Evolutionary conservation across 2,797 vertebrate species (phyloP).

Genomic region (Limosa lapponica): DNA sequence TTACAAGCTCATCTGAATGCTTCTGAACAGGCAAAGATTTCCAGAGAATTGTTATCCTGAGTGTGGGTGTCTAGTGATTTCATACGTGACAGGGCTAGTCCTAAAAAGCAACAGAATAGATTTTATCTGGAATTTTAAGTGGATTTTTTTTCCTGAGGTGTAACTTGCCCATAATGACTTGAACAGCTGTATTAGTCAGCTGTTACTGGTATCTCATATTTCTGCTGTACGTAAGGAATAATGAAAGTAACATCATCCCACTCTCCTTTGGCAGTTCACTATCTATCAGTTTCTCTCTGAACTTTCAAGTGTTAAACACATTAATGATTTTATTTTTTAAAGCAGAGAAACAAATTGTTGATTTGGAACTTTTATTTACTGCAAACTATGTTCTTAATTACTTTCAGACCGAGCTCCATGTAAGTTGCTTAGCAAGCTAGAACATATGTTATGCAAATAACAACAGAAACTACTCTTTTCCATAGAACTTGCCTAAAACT

Average conservation of each 20-base stretch:
- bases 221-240: background rate
- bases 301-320: background rate
- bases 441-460: conserved; percentile 70
- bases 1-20: background rate
- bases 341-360: background rate
- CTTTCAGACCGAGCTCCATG: conserved; percentile 3
- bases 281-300: background rate
- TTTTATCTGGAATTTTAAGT: background rate
- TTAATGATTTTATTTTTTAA: conserved; percentile 35
- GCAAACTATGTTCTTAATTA: conserved; percentile 48
- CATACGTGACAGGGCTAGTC: background rate
- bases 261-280: background rate
- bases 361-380: conserved; percentile 51
- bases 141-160: background rate
- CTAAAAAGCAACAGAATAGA: background rate
- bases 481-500: background rate
- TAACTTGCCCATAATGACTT: background rate
- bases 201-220: background rate
- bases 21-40: background rate
- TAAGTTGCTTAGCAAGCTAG: conserved; percentile 31
- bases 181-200: background rate
- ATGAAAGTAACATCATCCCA: background rate
- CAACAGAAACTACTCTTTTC: conserved; percentile 60
- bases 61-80: background rate
- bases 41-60: background rate